phyloP scores from a whole-genome alignment of 2,113 vertebrate species.

The Gymnobelideus leadbeateri region DNA sequence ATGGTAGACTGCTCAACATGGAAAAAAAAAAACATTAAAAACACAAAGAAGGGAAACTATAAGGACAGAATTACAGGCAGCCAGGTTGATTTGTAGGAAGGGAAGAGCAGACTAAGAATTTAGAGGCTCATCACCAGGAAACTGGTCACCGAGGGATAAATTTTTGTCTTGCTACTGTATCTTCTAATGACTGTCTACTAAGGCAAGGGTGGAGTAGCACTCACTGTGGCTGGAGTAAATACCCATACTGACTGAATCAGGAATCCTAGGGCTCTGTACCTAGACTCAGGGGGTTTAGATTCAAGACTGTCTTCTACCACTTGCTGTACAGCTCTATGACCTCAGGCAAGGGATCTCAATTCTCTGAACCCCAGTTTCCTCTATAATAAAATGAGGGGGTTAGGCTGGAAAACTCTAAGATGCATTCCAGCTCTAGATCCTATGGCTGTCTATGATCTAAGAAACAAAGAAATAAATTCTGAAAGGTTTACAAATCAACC shows the following conservation, averaged over 20 bases:
- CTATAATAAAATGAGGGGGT: neutral
- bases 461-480: neutral
- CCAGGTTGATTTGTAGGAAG: neutral
- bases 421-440: neutral
- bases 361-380: neutral
- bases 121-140: neutral
- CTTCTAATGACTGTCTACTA: neutral
- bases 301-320: neutral
- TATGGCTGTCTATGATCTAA: neutral
- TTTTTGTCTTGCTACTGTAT: neutral
- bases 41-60: neutral
- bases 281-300: neutral
- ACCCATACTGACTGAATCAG: neutral
- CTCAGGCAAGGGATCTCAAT: neutral
- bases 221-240: neutral
- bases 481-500: neutral
- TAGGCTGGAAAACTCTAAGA: neutral
- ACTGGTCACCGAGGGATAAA: neutral
- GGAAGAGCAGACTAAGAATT: neutral
- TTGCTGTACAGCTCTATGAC: neutral
- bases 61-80: neutral
- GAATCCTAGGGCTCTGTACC: neutral
- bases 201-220: neutral
- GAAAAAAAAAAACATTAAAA: neutral
- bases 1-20: neutral